phyloP scores from a whole-genome alignment of 2,113 vertebrate species.

The Mormyrus lacerda region DNA sequence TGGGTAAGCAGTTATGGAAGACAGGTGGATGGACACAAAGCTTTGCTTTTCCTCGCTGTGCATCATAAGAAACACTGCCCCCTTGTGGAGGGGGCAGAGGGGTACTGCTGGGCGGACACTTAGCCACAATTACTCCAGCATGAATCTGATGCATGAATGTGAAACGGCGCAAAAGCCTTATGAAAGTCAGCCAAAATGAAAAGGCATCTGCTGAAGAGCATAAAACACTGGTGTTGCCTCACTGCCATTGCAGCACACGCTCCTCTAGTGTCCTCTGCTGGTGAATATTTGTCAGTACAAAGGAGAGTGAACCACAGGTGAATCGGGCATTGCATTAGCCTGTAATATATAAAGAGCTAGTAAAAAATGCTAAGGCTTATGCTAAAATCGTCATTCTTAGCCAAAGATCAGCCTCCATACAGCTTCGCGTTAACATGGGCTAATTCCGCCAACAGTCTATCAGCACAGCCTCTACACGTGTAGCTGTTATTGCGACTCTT shows the following conservation, averaged over 20 bases:
- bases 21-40: not conserved
- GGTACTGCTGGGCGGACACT: not conserved
- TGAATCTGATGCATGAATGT: not conserved
- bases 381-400: not conserved
- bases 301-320: not conserved
- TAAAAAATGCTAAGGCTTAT: not conserved
- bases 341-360: not conserved
- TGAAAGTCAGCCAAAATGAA: not conserved
- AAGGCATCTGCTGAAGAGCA: not conserved
- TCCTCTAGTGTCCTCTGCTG: slow-evolving; percentile 3
- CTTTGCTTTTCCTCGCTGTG: not conserved
- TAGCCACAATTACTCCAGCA: not conserved
- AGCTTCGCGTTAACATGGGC: not conserved
- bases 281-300: not conserved
- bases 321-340: not conserved
- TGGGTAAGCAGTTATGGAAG: not conserved
- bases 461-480: not conserved
- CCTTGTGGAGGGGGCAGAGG: not conserved
- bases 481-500: not conserved
- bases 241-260: not conserved
- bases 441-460: not conserved
- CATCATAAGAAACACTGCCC: not conserved
- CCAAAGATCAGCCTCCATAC: not conserved
- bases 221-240: not conserved
- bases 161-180: not conserved